Evolutionary conservation across 2,797 vertebrate species (phyloP).

Genomic region (Gymnodraco acuticeps): DNA sequence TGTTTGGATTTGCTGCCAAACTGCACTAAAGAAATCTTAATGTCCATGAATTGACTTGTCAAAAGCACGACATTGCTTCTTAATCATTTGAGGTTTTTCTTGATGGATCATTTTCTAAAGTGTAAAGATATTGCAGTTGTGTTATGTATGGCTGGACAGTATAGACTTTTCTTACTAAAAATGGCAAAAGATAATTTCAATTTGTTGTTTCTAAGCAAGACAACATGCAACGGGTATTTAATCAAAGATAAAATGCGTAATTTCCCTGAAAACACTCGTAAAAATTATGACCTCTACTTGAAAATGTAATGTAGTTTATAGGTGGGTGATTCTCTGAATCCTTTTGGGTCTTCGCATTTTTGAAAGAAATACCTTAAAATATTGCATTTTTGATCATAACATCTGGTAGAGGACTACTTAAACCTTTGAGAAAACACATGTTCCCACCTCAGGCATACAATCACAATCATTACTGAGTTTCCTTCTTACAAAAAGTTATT

Average conservation of each 20-base stretch:
- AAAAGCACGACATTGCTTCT: background rate
- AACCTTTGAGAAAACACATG: no score
- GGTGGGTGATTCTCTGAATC: no score
- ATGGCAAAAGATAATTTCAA: conserved; percentile 27
- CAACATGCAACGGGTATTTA: conserved; percentile 65
- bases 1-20: background rate
- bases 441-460: no score
- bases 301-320: conserved; percentile 3
- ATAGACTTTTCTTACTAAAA: background rate
- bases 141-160: conserved; percentile 29
- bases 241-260: conserved; percentile 63
- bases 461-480: no score
- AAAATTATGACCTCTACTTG: conserved; percentile 37
- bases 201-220: conserved; percentile 44
- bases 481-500: no score
- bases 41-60: background rate
- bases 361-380: no score
- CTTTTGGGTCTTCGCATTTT: no score
- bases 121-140: background rate
- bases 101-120: no score
- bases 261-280: conserved; percentile 54
- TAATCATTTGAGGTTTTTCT: background rate
- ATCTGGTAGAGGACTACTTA: no score
- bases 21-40: background rate
- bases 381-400: no score